Evolutionary conservation across 2,888 invertebrate genomes (phyloP).

Genomic region (Thecocarcelia acutangulata): DNA sequence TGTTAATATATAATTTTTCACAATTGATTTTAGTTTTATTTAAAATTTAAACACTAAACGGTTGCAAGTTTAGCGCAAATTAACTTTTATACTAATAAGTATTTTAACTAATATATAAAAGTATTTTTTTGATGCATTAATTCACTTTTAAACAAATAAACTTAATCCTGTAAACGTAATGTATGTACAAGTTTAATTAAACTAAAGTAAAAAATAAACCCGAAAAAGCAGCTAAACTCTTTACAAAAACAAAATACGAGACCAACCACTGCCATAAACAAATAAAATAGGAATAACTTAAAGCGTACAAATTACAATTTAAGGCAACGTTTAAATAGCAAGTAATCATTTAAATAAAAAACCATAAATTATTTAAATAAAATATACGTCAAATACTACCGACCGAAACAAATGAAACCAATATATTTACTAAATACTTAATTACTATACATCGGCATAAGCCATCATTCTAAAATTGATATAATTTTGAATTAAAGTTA

Average conservation of each 20-base stretch:
- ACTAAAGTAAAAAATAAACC: constrained; percentile 4
- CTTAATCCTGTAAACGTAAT: constrained; percentile 74
- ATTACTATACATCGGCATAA: neutral
- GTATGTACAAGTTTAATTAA: constrained; percentile 46
- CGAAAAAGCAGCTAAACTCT: neutral
- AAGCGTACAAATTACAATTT: constrained; percentile 56
- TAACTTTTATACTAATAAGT: too few species aligned
- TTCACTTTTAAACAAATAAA: constrained; percentile 45
- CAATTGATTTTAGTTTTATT: too few species aligned
- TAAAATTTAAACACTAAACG: too few species aligned
- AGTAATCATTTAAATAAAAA: neutral
- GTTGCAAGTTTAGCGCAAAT: too few species aligned
- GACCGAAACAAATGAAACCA: constrained; percentile 35
- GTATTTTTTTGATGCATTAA: too few species aligned
- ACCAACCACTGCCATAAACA: constrained; percentile 38
- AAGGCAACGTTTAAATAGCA: constrained; percentile 20
- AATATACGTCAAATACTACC: constrained; percentile 23
- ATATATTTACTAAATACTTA: neutral
- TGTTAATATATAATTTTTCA: too few species aligned
- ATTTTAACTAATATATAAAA: too few species aligned
- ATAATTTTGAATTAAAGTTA: too few species aligned
- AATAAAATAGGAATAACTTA: constrained; percentile 28
- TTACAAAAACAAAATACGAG: constrained; percentile 9
- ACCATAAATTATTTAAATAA: neutral
- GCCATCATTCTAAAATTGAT: too few species aligned